phyloP scores from a whole-genome alignment of 2,888 invertebrate species.

The Lamproptera curius region DNA sequence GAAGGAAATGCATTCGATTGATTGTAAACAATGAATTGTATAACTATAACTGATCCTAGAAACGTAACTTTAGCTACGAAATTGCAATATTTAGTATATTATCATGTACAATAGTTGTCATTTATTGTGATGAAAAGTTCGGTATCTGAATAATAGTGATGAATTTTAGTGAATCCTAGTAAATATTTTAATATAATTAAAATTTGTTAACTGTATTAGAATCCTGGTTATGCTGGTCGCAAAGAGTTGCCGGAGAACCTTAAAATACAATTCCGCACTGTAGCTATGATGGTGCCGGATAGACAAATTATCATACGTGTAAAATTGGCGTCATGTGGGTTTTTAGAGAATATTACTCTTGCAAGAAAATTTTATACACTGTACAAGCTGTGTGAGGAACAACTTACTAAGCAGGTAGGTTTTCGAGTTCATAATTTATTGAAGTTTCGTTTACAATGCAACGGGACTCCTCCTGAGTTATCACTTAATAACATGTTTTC shows the following conservation, averaged over 20 bases:
- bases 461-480: too few relatives aligned
- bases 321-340: constrained; percentile 96
- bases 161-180: background rate
- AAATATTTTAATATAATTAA: background rate
- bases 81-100: too few relatives aligned
- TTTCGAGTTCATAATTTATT: too few relatives aligned
- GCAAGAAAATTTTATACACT: constrained; percentile 97
- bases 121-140: too few relatives aligned
- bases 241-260: constrained; percentile 98
- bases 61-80: too few relatives aligned
- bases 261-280: constrained; percentile 98
- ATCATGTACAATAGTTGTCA: too few relatives aligned
- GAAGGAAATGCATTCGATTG: too few relatives aligned
- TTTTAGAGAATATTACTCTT: constrained; percentile 95
- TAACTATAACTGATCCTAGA: too few relatives aligned
- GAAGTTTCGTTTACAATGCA: too few relatives aligned
- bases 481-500: too few relatives aligned
- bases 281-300: constrained; percentile 99
- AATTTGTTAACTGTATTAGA: constrained; percentile 79
- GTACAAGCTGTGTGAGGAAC: constrained; percentile 98
- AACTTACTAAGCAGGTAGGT: constrained; percentile 93
- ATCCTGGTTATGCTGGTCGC: constrained; percentile 97
- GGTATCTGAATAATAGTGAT: too few relatives aligned
- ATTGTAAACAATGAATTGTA: too few relatives aligned
- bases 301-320: constrained; percentile 98